phyloP scores from a whole-genome alignment of 1,140 invertebrate genomes.

The Phocides pigmalion region DNA sequence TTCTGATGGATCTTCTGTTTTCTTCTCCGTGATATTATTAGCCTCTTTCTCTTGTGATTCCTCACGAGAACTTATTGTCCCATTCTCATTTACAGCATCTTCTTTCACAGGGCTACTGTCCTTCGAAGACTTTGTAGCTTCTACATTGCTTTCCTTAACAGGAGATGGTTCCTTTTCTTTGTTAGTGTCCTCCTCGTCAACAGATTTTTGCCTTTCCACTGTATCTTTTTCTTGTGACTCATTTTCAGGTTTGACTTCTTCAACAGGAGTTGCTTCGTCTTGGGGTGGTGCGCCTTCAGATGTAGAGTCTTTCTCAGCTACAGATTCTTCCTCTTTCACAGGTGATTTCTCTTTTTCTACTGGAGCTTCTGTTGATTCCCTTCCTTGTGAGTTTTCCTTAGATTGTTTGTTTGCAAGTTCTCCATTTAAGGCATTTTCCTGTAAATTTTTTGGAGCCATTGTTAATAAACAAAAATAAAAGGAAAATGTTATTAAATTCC shows the following conservation, averaged over 20 bases:
- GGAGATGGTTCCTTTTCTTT: slow-evolving; percentile 42
- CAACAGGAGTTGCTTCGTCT: slow-evolving; percentile 37
- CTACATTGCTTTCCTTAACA: slow-evolving; percentile 48
- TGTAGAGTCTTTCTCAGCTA: slow-evolving; percentile 24
- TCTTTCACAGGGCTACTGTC: slow-evolving; percentile 58
- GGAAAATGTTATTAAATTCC: too few species aligned
- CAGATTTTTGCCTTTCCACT: slow-evolving; percentile 57
- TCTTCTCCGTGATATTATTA: slow-evolving; percentile 47
- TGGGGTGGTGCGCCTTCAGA: slow-evolving; percentile 8
- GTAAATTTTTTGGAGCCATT: slow-evolving; percentile 15
- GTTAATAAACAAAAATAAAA: too few species aligned
- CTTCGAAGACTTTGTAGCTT: slow-evolving; percentile 49
- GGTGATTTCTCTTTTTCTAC: slow-evolving; percentile 56
- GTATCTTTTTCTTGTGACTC: slow-evolving; percentile 27
- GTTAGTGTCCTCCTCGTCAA: slow-evolving; percentile 52
- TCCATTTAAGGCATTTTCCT: slow-evolving; percentile 66
- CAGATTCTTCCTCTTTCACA: slow-evolving; percentile 45
- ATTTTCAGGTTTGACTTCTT: slow-evolving; percentile 26
- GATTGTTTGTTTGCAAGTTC: slow-evolving; percentile 50
- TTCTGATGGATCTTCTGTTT: slow-evolving; percentile 69
- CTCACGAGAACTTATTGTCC: slow-evolving; percentile 67
- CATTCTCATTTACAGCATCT: slow-evolving; percentile 64
- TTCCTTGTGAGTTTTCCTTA: slow-evolving; percentile 48
- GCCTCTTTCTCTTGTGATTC: slow-evolving; percentile 65
- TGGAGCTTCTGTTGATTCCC: slow-evolving; percentile 38